Base-by-base conservation (phyloP, 2,888 invertebrate genomes). In the Eristalis intricaria region DNA sequence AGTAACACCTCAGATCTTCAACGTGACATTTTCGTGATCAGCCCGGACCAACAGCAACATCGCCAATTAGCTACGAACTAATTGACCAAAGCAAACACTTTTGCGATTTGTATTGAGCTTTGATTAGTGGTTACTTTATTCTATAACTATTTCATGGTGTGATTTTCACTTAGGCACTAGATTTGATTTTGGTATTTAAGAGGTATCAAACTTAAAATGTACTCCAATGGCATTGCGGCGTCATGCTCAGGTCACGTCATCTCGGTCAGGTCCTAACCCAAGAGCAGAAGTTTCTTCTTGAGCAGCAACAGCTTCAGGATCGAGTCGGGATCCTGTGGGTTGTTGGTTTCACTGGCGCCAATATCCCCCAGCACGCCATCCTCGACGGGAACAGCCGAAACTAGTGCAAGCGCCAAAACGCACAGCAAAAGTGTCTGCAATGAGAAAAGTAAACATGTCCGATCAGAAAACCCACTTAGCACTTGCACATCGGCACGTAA, bases 391-490 rank as follows among this genome's bases (percentile, higher is more conserved):
- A 58, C 76, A 26, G 87, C 87, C 38, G 65, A 73, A 2, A 80
- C 84, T 10, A 80, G 8, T 58, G 87, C 87, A 43, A 87, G 43
- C 23, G 58, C 43, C 35, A 84, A 61, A 13, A 87, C 60, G 71
- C 80, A 87, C 68, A 87, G 71, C 76, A 87, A 79, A 7, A 87
- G 79, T 58, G 86, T 83, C 86, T 86, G 71, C 70, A 86, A 71
- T 40, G 22, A 74, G 26, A 63, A 50, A 22, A 13, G 23, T 32
- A 63, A 58, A 74, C 60, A 23, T 26, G 13, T 23, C 4, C 23
- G 7, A 60, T 23, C 29, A 50, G 29, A 32, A 32, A 60, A 63
- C 66, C 19, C 74, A 80, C 74, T 80, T 68, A 66, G 74, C 74
- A 81, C 80, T 58, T 40, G 40, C 29, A 43, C 73, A 40, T 26